These are phyloP conservation scores for Euzetes globulus DNA, from an alignment of 2,888 invertebrate species.

Conservation along the genomic window DNA sequence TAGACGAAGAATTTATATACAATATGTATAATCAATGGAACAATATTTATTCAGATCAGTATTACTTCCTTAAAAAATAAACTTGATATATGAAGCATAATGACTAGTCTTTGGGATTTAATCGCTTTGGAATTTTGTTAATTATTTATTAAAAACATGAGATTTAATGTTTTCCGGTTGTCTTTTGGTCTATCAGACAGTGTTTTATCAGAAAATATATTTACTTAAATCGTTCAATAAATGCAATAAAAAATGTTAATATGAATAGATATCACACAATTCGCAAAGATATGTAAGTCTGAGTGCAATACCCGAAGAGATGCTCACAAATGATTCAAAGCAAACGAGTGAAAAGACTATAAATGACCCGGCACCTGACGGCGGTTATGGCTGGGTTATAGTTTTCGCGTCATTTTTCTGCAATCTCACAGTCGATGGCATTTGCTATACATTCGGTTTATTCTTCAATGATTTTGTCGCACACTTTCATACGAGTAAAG, in stretches of 20 bases:
- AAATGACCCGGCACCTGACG: conserved; percentile 38
- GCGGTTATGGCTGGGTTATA: conserved; percentile 85
- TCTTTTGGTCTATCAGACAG: not conserved
- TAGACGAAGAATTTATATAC: too few relatives aligned
- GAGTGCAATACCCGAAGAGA: conserved; percentile 31
- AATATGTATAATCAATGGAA: too few relatives aligned
- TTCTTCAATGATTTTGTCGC: conserved; percentile 71
- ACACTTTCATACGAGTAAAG: conserved; percentile 75
- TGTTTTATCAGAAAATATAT: not conserved
- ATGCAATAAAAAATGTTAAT: not conserved
- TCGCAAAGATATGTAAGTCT: conserved; percentile 27
- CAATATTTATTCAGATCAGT: too few relatives aligned
- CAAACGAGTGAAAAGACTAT: not conserved
- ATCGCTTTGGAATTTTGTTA: too few relatives aligned
- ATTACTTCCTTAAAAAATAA: too few relatives aligned
- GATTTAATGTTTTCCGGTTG: not conserved
- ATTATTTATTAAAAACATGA: too few relatives aligned
- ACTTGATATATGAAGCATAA: too few relatives aligned
- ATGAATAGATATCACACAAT: not conserved
- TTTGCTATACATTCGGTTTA: conserved; percentile 94
- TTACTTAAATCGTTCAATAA: not conserved
- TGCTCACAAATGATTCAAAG: conserved; percentile 15
- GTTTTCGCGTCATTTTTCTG: conserved; percentile 94
- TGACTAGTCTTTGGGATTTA: too few relatives aligned
- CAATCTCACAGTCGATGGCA: conserved; percentile 96